Base-by-base conservation (phyloP, 2,888 invertebrate genomes). In the Nipponacmea schrenckii region DNA sequence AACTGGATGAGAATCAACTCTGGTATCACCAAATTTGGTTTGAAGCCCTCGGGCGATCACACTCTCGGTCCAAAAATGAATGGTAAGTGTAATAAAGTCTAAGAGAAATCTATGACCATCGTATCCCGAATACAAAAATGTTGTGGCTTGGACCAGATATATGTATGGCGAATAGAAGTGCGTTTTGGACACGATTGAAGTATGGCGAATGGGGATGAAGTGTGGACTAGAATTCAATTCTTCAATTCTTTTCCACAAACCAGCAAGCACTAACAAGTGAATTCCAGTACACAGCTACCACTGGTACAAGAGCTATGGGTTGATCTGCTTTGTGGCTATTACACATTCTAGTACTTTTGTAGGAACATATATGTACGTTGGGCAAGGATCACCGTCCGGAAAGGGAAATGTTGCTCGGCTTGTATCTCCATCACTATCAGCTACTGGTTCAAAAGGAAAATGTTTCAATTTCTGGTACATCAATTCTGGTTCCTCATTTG, bases 291-390 rank as follows among this genome's bases (percentile, higher is more conserved):
- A n/a, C n/a, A n/a, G n/a, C n/a, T n/a, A n/a, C n/a, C n/a, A n/a
- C n/a, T n/a, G n/a, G n/a, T n/a, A n/a, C n/a, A n/a, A n/a, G n/a
- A n/a, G n/a, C n/a, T n/a, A n/a, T n/a, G n/a, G n/a, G n/a, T n/a
- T 39, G 39, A 39, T 39, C 1, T 39, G 39, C 39, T 39, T 39
- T 39, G 8, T 39, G 39, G 4, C 10, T 1, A 10, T 8, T 39
- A 39, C 17, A 17, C n/a, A 70, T 50, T 8, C 26, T 69, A 26
- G 20, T 48, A 24, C 56, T 39, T 39, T 73, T 75, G 12, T 72
- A 82, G 92, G 92, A 39, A 91, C 91, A 12, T 92, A 91, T 79
- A 90, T 91, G 2, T 92, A 88, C 83, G 91, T 92, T 63, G 91
- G 92, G 81, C 90, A 91, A 0, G 86, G 90, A 2, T 91, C 90